Conservation (phyloP, 2,113 vertebrate genomes). For the Parus major region DNA sequence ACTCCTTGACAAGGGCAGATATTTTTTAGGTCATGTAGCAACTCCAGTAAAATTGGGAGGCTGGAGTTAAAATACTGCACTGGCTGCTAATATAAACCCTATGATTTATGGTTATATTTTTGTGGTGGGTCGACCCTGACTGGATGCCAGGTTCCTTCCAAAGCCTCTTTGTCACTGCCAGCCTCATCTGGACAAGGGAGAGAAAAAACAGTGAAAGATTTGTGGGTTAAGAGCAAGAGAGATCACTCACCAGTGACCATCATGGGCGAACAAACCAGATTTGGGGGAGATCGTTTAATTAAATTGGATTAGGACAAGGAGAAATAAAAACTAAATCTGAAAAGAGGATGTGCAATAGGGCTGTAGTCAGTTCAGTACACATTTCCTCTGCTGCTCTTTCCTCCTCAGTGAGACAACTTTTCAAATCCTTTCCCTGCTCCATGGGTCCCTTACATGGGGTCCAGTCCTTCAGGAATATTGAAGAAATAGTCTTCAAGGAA, state of each 20-base stretch:
- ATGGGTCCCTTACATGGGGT: neutral
- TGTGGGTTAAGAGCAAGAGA: neutral
- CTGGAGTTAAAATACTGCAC: neutral
- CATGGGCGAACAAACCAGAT: neutral
- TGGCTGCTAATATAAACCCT: neutral
- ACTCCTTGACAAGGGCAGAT: neutral
- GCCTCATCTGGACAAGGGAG: neutral
- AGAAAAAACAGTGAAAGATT: neutral
- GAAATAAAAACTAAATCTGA: neutral
- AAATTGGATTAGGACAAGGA: neutral
- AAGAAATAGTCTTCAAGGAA: too few relatives aligned
- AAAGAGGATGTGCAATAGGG: neutral
- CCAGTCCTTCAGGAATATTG: neutral
- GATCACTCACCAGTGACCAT: neutral
- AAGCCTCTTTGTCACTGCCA: neutral
- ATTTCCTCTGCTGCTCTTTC: neutral
- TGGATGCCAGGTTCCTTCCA: neutral
- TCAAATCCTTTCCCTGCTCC: neutral
- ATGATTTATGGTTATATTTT: neutral
- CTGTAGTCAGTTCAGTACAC: neutral
- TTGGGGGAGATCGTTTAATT: neutral
- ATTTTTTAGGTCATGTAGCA: rapidly evolving
- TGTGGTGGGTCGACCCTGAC: neutral
- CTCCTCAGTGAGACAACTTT: neutral
- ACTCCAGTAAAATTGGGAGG: neutral